These are phyloP conservation scores for Trichomalopsis sarcophagae DNA, from an alignment of 1,140 invertebrate genomes.

Conservation along the genomic window DNA sequence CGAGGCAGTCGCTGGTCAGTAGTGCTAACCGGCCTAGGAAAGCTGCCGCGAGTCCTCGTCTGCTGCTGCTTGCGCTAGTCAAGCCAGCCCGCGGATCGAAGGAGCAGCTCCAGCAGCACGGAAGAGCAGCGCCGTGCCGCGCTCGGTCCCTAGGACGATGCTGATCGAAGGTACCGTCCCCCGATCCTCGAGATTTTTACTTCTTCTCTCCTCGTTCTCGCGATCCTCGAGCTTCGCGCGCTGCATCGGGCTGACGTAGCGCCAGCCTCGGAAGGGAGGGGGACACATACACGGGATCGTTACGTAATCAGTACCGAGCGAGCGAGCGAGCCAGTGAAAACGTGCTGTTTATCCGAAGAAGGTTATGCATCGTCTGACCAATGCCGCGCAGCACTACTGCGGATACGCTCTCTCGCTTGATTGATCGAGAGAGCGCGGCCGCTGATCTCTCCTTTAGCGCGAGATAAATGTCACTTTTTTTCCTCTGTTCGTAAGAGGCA, in stretches of 20 bases:
- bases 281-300: not conserved
- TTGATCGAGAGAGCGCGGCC: not conserved
- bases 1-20: not conserved
- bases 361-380: not conserved
- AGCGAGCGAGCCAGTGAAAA: not conserved
- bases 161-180: constrained; percentile 50
- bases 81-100: constrained; percentile 4
- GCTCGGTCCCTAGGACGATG: constrained; percentile 47
- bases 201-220: not conserved
- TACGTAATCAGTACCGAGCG: not conserved
- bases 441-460: not conserved
- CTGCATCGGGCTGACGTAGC: not conserved
- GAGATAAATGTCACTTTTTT: not conserved
- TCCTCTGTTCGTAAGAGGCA: constrained; percentile 13
- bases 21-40: not conserved
- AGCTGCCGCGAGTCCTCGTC: not conserved
- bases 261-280: not conserved
- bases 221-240: not conserved
- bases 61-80: not conserved
- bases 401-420: too few relatives aligned
- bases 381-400: not conserved
- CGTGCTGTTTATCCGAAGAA: not conserved
- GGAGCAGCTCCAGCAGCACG: constrained; percentile 10
- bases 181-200: too few relatives aligned
- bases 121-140: not conserved